A percentile compares a stretch with the other conserved stretches of the same genome.
phyloP scores from a whole-genome alignment of 2,113 vertebrate genomes.

The Pagrus major region DNA sequence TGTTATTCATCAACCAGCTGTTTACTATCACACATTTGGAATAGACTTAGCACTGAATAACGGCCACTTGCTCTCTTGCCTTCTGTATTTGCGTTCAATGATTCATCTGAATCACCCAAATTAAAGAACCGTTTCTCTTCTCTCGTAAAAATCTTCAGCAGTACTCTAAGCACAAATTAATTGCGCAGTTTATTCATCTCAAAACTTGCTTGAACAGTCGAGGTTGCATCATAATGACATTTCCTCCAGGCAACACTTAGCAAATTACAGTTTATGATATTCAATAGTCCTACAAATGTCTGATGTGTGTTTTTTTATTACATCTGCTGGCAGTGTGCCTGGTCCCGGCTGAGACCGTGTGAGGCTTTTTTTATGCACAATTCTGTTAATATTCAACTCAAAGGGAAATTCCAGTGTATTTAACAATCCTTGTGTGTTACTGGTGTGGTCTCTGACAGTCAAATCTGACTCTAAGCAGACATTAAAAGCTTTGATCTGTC shows the following conservation, averaged over 20 bases:
- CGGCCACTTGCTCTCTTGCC: slow-evolving; percentile 13
- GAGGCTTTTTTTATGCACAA: slow-evolving; percentile 31
- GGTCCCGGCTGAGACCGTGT: slow-evolving; percentile 32
- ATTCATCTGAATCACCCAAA: slow-evolving; percentile 40
- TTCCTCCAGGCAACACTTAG: slow-evolving; percentile 62
- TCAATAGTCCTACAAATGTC: slow-evolving; percentile 53
- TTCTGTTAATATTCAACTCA: slow-evolving; percentile 51
- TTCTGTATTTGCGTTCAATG: slow-evolving; percentile 31
- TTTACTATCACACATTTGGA: not conserved
- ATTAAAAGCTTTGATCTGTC: slow-evolving; percentile 18
- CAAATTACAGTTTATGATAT: slow-evolving; percentile 71
- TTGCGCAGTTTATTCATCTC: slow-evolving; percentile 57
- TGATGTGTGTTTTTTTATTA: slow-evolving; percentile 56
- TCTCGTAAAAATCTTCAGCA: slow-evolving; percentile 31
- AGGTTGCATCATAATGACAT: slow-evolving; percentile 59
- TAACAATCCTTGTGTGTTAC: slow-evolving; percentile 19
- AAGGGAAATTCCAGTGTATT: slow-evolving; percentile 42
- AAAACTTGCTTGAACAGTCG: slow-evolving; percentile 60
- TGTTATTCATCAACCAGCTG: slow-evolving; percentile 30
- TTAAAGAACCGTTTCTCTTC: slow-evolving; percentile 13
- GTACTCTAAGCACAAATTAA: slow-evolving; percentile 51
- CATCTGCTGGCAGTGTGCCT: slow-evolving; percentile 58
- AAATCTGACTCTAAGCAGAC: slow-evolving; percentile 9
- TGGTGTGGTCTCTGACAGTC: not conserved
- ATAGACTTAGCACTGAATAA: slow-evolving; percentile 14